Conservation (phyloP, 2,113 vertebrate species). For the Anser cygnoides region DNA sequence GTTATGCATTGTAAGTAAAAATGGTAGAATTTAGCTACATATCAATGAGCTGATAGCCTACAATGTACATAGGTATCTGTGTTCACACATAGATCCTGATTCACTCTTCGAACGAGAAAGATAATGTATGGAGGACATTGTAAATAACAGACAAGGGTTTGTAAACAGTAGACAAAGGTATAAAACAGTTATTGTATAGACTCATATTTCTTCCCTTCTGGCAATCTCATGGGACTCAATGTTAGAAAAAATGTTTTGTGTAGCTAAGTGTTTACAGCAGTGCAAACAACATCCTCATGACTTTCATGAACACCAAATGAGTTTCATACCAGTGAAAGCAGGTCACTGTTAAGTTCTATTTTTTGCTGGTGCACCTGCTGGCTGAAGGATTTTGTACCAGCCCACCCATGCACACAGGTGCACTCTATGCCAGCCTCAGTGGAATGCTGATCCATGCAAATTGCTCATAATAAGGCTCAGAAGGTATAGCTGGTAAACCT, state of each 20-base stretch:
- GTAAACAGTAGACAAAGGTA: background rate
- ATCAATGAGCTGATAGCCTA: background rate
- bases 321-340: background rate
- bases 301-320: background rate
- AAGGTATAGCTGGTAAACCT: background rate
- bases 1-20: background rate
- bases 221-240: background rate
- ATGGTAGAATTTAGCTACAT: background rate
- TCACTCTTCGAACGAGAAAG: background rate
- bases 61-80: background rate
- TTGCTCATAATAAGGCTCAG: background rate
- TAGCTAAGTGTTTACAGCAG: background rate
- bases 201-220: constrained; percentile 3
- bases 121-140: background rate
- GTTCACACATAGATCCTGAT: background rate
- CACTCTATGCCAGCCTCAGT: background rate
- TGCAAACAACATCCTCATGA: background rate
- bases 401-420: background rate
- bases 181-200: constrained; percentile 17
- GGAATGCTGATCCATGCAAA: background rate
- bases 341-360: background rate
- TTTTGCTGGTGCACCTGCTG: background rate
- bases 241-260: background rate
- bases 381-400: background rate
- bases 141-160: background rate